Percentiles rank a stretch among this genome's conserved stretches.
phyloP scores from a whole-genome alignment of 2,113 vertebrate genomes.

The Halcyon malimbica region DNA sequence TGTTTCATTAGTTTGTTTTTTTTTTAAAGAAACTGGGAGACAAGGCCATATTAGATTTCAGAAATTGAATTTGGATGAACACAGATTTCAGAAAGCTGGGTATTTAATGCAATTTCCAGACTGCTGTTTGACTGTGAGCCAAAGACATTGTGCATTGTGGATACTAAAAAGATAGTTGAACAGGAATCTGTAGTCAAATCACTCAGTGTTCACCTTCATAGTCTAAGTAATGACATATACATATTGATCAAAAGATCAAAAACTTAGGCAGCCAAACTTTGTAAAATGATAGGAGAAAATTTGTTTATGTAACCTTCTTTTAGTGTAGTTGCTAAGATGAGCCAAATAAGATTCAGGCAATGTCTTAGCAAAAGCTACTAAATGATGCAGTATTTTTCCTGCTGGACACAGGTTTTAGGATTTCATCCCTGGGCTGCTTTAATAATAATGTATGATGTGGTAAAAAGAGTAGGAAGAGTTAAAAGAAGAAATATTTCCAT shows the following conservation, averaged over 20 bases:
- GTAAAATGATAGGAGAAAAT: background rate
- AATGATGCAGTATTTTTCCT: background rate
- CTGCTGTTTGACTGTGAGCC: constrained; percentile 21
- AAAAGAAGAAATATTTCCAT: background rate
- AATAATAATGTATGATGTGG: background rate
- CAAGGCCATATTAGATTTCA: constrained; percentile 23
- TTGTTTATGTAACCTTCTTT: background rate
- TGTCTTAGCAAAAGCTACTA: background rate
- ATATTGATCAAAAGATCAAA: background rate
- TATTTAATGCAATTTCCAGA: constrained; percentile 48
- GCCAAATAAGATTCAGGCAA: background rate
- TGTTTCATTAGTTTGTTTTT: background rate
- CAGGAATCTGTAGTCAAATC: background rate
- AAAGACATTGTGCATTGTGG: background rate
- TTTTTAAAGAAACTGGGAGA: background rate
- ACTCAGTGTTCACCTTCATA: background rate
- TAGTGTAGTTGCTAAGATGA: background rate
- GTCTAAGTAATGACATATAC: background rate
- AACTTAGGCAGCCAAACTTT: background rate
- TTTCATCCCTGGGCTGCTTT: background rate
- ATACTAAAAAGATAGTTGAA: background rate
- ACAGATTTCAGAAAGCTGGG: constrained; percentile 32
- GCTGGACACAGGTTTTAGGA: background rate
- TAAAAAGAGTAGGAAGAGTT: background rate
- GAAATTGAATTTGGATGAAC: constrained; percentile 42